Evolutionary conservation across 2,888 invertebrate species (phyloP), one percentile per base, ranked within the genome.

Genomic region (Blera fallax): DNA sequence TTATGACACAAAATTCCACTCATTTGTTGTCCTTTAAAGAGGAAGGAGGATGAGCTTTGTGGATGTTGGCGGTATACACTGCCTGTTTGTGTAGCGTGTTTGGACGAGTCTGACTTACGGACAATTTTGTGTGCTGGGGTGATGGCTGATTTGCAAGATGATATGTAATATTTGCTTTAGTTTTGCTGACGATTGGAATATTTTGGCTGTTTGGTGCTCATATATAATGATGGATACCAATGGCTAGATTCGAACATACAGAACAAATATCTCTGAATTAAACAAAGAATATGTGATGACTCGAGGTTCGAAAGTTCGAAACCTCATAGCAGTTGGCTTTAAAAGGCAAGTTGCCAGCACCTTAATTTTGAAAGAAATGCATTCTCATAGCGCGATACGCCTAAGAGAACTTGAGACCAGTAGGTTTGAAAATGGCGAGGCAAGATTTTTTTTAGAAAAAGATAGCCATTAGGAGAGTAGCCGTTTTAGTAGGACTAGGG

Each of bases 81-180:
- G 58, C 18, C 16, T 80, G 69, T 72, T 77, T 72, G 50, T 45
- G 34, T 74, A 69, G 76, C 34, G 69, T 69, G 52, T 81, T 54
- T 52, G 29, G 18, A 62, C 24, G 56, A 21, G 27, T 62, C 37
- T 37, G 58, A 70, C 62, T 82, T 70, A 69, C 40, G 54, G 40
- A 10, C 56, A 43, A 50, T 64, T 69, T 81, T 40, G 58, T 27
- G 27, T 74, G 52, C 45, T 48, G 62, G 62, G 3, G 7, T 40
- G 50, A 37, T 50, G 34, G 18, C 37, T 40, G 24, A n/a, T 69
- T 54, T 48, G 34, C n/a, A 11, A 60, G 52, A 69, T 64, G 14
- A 14, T n/a, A 43, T 14, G 11, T 52, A 60, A 48, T 74, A 52
- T 80, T 74, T 80, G 67, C 45, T 60, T 10, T 80, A 32, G 43